Conservation (phyloP, 2,888 invertebrate genomes). For the Dryobotodes eremita region DNA sequence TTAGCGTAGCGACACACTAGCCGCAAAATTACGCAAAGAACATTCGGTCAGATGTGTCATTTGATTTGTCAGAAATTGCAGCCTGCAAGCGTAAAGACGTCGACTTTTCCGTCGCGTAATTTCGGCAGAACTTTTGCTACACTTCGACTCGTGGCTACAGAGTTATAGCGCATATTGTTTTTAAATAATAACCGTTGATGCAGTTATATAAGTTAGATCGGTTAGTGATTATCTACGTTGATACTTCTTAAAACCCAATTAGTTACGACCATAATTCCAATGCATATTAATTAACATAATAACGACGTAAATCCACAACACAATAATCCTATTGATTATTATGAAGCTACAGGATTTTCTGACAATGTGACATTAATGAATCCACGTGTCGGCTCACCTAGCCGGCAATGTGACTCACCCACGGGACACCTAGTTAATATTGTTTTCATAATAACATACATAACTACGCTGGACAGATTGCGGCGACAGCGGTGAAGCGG, state of each 20-base stretch:
- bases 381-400: constrained; percentile 59
- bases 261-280: background rate
- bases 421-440: constrained; percentile 46
- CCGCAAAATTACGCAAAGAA: background rate
- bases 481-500: constrained; percentile 35
- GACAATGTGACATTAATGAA: constrained; percentile 56
- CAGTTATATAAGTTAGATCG: background rate
- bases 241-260: background rate
- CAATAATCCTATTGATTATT: constrained; percentile 23
- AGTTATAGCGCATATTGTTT: no score
- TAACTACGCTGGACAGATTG: constrained; percentile 9
- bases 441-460: constrained; percentile 46
- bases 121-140: background rate
- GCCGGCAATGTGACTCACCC: constrained; percentile 61
- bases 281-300: background rate
- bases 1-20: background rate
- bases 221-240: background rate
- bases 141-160: background rate
- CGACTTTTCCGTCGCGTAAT: background rate
- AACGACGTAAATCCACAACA: background rate
- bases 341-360: constrained; percentile 47
- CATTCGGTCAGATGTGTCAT: background rate
- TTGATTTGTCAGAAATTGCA: no score
- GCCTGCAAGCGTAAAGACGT: no score
- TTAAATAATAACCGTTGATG: background rate